Conservation (phyloP, 2,888 invertebrate genomes). For the Timema podura region DNA sequence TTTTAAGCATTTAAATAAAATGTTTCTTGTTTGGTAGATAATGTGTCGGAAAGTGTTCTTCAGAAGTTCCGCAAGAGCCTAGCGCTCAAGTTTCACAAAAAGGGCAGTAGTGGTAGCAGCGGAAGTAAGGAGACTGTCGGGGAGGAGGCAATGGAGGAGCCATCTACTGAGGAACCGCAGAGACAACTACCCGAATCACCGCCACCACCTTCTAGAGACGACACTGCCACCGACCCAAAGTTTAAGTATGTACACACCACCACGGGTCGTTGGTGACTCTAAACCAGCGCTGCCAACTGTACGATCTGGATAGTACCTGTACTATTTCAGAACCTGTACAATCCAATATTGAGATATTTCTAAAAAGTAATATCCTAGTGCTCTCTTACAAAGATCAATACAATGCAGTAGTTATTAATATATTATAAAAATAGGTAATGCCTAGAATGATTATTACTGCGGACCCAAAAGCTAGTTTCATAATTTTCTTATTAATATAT, state of each 20-base stretch:
- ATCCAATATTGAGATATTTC: too few species aligned
- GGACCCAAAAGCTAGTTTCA: too few species aligned
- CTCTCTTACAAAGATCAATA: too few species aligned
- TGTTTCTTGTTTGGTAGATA: conserved; percentile 18
- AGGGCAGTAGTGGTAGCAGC: conserved; percentile 48
- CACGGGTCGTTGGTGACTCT: too few species aligned
- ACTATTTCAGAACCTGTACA: too few species aligned
- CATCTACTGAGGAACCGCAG: conserved; percentile 41
- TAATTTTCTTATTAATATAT: too few species aligned
- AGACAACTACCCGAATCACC: not conserved
- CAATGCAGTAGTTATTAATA: too few species aligned
- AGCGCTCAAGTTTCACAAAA: conserved; percentile 55
- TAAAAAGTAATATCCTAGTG: too few species aligned
- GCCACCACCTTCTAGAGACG: conserved; percentile 36
- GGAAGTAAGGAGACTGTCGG: conserved; percentile 40
- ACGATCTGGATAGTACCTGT: too few species aligned
- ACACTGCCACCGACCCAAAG: conserved; percentile 40
- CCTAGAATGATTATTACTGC: too few species aligned
- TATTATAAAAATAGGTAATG: too few species aligned
- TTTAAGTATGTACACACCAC: conserved; percentile 23
- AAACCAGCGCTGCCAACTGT: too few species aligned
- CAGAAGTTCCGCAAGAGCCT: conserved; percentile 69
- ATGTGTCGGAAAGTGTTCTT: conserved; percentile 53
- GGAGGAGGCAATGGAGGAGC: conserved; percentile 32
- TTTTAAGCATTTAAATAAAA: not conserved